Evolutionary conservation across 2,113 vertebrate genomes (phyloP).

Genomic region (Nycticryphes semicollaris): DNA sequence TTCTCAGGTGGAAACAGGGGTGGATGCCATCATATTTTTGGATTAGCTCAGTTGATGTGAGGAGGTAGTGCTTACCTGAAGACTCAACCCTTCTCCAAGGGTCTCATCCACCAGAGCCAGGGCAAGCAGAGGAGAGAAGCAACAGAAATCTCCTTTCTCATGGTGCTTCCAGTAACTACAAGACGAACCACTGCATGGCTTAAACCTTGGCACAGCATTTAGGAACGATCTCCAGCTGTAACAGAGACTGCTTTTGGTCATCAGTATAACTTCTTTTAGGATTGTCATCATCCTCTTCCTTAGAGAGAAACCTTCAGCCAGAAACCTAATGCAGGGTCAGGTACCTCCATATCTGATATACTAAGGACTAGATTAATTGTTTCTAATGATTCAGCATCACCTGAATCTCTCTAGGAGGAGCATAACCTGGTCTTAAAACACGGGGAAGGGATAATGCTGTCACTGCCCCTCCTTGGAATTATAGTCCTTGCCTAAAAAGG

Average conservation of each 20-base stretch:
- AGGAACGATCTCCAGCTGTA: not conserved
- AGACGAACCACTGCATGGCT: fast-evolving
- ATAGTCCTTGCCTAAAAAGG: not conserved
- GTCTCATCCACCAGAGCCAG: not conserved
- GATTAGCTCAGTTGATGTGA: not conserved
- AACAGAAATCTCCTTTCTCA: too few relatives aligned
- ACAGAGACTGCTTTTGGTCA: not conserved
- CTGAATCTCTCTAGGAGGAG: not conserved
- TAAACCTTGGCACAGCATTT: not conserved
- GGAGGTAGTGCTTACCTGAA: not conserved
- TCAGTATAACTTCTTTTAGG: not conserved
- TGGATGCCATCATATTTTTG: not conserved
- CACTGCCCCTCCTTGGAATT: not conserved
- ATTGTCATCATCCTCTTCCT: not conserved
- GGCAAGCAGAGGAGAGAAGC: not conserved
- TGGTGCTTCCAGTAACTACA: not conserved
- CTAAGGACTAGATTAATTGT: not conserved
- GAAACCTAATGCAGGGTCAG: not conserved
- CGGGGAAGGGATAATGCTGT: not conserved
- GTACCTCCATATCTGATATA: fast-evolving
- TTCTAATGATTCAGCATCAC: not conserved
- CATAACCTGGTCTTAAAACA: not conserved
- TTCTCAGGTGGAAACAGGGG: not conserved
- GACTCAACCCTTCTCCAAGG: not conserved
- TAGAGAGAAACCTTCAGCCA: not conserved